Evolutionary conservation across 1,140 invertebrate species (phyloP), one percentile per base, ranked within the genome.

Genomic region (Colletes gigas): DNA sequence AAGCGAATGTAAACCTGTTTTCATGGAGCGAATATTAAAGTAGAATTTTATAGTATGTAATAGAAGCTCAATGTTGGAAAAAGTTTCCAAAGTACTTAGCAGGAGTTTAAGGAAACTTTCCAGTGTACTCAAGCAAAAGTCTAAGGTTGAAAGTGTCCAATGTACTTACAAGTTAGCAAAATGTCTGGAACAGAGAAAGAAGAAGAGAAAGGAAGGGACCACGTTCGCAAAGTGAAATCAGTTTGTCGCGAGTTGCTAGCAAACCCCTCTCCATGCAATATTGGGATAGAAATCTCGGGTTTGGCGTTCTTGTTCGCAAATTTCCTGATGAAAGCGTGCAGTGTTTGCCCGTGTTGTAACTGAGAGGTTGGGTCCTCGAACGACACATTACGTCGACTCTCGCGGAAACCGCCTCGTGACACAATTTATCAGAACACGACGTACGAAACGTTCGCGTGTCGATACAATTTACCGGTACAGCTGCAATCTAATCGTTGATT

Each of bases 261-360:
- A 14, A 10, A 15, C 5, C n/a, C 10, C 67, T 12, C 17, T 7
- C 30, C 76, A n/a, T 21, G 59, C 50, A 66, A 84, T 62, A 62
- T 54, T 39, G 39, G 14, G 19, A 70, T 70, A 80, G 72, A 76
- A 19, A 52, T 67, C 21, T 44, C 21, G 52, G 6, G 30, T 77
- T 81, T 72, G 55, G 50, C 41, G 12, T 80, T 69, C 55, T n/a
- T 59, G 59, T 75, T 70, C 47, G 57, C 60, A 4, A 63, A 75
- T 66, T 84, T 84, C 65, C 69, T 21, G 52, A 70, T 74, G 76
- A 83, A 59, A 84, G 66, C 62, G 50, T 63, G 67, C 62, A 63
- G 73, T 14, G 59, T 60, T 50, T 47, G 69, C 17, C 0, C 1
- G 6, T 12, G 14, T 30, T 30, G 30, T 30, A 62, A 66, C 70